Evolutionary conservation across 2,888 invertebrate genomes (phyloP).

Genomic region (Scaptomyza parva): DNA sequence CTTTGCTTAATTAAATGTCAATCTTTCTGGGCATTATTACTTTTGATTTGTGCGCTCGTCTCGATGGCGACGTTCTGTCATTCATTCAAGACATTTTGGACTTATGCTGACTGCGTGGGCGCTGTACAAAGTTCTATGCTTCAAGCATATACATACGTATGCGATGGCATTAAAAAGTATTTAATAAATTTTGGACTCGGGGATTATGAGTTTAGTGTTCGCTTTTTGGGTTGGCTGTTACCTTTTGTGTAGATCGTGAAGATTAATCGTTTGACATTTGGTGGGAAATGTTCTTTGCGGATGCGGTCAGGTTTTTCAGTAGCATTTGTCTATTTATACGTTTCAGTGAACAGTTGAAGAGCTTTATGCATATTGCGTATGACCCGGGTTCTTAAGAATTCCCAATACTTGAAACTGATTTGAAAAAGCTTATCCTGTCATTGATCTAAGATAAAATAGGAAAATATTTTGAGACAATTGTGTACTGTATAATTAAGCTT

Average conservation of each 20-base stretch:
- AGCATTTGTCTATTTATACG: constrained; percentile 65
- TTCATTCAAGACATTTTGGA: constrained; percentile 45
- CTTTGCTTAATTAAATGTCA: constrained; percentile 80
- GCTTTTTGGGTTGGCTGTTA: constrained; percentile 26
- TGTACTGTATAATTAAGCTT: not conserved
- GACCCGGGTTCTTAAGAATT: constrained; percentile 50
- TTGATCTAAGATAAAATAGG: constrained; percentile 5
- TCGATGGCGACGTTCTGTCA: constrained; percentile 60
- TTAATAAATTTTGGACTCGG: constrained; percentile 63
- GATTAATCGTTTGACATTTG: constrained; percentile 64
- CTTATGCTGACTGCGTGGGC: constrained; percentile 65
- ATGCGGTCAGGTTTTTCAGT: constrained; percentile 35
- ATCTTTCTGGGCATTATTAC: constrained; percentile 65
- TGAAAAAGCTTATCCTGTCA: constrained; percentile 10
- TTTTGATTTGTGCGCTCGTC: constrained; percentile 77
- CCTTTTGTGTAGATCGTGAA: constrained; percentile 22
- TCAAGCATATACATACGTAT: constrained; percentile 12
- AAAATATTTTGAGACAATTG: not conserved
- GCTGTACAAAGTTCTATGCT: constrained; percentile 57
- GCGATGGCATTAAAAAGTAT: constrained; percentile 71
- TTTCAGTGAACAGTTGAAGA: constrained; percentile 55
- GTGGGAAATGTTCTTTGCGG: constrained; percentile 72
- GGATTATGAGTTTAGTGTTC: constrained; percentile 65
- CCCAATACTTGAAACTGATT: constrained; percentile 1
- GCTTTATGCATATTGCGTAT: constrained; percentile 40